A percentile compares a stretch with the other conserved stretches of the same genome.
These are phyloP conservation scores for Tragulus kanchil DNA, from an alignment of 2,113 vertebrate genomes.

Conservation along the genomic window DNA sequence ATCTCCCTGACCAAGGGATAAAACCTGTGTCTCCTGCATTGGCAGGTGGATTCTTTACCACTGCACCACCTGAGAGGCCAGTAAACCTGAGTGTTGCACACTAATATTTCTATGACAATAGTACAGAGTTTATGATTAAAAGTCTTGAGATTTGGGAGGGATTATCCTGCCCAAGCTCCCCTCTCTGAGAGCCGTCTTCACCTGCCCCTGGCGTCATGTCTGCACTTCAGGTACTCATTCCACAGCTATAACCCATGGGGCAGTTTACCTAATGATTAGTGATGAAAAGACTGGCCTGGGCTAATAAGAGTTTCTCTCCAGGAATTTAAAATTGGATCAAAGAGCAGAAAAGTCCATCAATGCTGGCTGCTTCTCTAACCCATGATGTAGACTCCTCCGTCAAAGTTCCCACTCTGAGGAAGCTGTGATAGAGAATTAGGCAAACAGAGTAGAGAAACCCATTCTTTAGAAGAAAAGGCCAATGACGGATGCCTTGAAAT, in stretches of 20 bases:
- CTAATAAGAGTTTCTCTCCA: neutral
- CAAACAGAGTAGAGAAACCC: neutral
- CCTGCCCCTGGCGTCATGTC: neutral
- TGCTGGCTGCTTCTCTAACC: neutral
- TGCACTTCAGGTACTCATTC: neutral
- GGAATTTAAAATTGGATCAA: neutral
- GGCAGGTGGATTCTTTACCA: neutral
- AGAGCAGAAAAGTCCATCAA: neutral
- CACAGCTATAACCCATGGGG: neutral
- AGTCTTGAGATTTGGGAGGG: neutral
- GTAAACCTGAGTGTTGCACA: neutral
- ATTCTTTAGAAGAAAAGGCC: neutral
- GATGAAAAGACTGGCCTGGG: neutral
- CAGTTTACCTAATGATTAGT: neutral
- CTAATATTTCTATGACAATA: neutral
- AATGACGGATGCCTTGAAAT: neutral
- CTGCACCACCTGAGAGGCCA: neutral
- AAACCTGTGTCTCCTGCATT: accelerated
- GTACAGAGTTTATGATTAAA: neutral
- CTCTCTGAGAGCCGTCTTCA: neutral
- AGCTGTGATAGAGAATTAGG: neutral
- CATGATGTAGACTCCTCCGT: neutral
- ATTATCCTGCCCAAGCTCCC: neutral
- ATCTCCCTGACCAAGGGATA: neutral
- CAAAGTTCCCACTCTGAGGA: neutral